Conservation (phyloP, 35 echinoderm and acorn worm species). For the Chiridota heheva region DNA sequence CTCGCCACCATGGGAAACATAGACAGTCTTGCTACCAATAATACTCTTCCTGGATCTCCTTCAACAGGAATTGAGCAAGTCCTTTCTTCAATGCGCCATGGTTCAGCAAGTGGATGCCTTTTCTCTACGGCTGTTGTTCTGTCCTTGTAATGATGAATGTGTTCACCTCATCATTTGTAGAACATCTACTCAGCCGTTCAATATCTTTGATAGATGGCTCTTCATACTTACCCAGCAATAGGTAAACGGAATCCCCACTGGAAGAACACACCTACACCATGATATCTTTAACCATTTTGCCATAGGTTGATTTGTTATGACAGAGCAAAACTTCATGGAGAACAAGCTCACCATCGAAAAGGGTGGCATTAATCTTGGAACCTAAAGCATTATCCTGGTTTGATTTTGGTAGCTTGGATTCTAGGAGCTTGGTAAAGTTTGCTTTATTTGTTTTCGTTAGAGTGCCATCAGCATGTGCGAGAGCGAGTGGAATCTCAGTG, state of each 20-base stretch:
- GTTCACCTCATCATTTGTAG: conserved; percentile 15
- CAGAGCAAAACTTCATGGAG: conserved; percentile 45
- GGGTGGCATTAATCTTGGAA: conserved; percentile 2
- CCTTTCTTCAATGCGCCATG: conserved; percentile 45
- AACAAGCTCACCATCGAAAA: conserved; percentile 42
- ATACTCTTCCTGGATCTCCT: no score
- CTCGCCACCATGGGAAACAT: no score
- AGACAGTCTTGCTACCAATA: no score
- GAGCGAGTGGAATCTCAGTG: no score
- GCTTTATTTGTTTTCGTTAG: no score
- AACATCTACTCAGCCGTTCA: conserved; percentile 46
- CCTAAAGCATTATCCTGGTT: no score
- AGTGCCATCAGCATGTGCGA: no score
- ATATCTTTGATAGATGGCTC: conserved; percentile 49
- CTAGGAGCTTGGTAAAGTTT: no score
- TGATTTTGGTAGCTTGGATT: no score
- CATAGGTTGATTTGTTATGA: conserved; percentile 56
- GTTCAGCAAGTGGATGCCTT: conserved; percentile 35
- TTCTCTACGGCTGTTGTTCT: conserved; percentile 42
- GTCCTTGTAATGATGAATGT: conserved; percentile 34
- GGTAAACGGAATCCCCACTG: conserved; percentile 34
- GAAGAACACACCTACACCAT: conserved; percentile 44
- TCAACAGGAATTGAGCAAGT: no score
- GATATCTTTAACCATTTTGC: conserved; percentile 43
- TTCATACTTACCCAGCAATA: conserved; percentile 38